A percentile compares a stretch with the other conserved stretches of the same genome.
Conservation (phyloP, 2,113 vertebrate genomes). For the Capra hircus region DNA sequence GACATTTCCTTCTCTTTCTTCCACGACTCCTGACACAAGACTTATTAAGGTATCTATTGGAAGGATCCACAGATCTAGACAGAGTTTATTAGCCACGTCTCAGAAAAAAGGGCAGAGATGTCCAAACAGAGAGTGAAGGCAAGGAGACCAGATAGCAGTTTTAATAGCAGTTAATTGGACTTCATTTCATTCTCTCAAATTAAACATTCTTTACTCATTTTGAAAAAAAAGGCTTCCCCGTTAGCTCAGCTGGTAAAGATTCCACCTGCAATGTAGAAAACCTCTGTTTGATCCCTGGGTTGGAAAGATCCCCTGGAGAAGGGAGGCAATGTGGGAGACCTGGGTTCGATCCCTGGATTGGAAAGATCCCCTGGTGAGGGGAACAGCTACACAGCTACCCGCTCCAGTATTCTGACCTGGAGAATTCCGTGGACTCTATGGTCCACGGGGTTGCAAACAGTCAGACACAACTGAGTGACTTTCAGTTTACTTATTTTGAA, state of each 20-base stretch:
- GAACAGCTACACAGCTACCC: not conserved
- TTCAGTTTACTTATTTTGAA: not conserved
- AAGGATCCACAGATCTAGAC: not conserved
- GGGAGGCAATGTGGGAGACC: not conserved
- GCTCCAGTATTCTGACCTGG: not conserved
- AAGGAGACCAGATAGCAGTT: not conserved
- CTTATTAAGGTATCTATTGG: not conserved
- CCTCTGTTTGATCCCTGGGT: rapidly evolving
- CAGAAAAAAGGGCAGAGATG: not conserved
- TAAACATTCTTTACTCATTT: not conserved
- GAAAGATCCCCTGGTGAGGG: not conserved
- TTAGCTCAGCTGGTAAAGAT: not conserved
- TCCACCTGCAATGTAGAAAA: not conserved
- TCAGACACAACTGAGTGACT: not conserved
- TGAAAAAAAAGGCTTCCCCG: not conserved
- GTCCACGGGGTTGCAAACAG: rapidly evolving
- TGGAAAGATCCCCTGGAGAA: not conserved
- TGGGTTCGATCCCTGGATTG: not conserved
- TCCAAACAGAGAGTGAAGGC: not conserved
- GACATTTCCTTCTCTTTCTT: not conserved
- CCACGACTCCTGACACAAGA: not conserved
- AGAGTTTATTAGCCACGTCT: not conserved
- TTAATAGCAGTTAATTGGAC: not conserved
- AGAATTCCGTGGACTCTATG: not conserved
- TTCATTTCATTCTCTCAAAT: not conserved